phyloP scores from a whole-genome alignment of 2,888 invertebrate species.

The Ormyrus rosae region DNA sequence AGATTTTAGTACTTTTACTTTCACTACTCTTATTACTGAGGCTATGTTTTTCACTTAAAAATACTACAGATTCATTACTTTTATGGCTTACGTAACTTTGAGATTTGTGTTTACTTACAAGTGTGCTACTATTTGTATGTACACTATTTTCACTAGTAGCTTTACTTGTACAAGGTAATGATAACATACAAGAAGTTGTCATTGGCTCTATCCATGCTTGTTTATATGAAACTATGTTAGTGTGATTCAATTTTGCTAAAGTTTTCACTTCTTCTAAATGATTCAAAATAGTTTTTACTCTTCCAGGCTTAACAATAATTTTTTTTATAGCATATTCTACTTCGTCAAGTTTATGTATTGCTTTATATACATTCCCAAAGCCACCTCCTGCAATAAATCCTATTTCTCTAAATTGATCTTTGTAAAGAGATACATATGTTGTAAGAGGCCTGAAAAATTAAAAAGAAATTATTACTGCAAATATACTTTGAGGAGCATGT shows the following conservation, averaged over 20 bases:
- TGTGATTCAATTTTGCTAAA: constrained; percentile 86
- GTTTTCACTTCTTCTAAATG: constrained; percentile 88
- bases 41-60: constrained; percentile 18
- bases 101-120: constrained; percentile 15
- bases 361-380: constrained; percentile 87
- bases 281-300: constrained; percentile 80
- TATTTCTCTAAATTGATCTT: constrained; percentile 82
- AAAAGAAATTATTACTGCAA: constrained; percentile 1
- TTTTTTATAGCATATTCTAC: constrained; percentile 89
- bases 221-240: constrained; percentile 89
- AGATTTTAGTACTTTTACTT: neutral
- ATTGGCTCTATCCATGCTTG: constrained; percentile 87
- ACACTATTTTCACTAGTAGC: neutral
- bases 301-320: constrained; percentile 81
- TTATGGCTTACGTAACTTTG: neutral
- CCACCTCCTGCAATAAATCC: constrained; percentile 85
- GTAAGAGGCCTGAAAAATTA: constrained; percentile 58
- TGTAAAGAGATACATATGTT: constrained; percentile 81
- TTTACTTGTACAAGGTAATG: constrained; percentile 26
- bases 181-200: constrained; percentile 2
- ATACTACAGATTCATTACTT: constrained; percentile 28
- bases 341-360: constrained; percentile 85
- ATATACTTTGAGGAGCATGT: neutral
- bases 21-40: constrained; percentile 4
- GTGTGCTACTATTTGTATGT: neutral